A percentile compares a stretch with the other conserved stretches of the same genome.
These are phyloP conservation scores for Tetrao urogallus DNA, from an alignment of 2,113 vertebrate species.

Conservation along the genomic window DNA sequence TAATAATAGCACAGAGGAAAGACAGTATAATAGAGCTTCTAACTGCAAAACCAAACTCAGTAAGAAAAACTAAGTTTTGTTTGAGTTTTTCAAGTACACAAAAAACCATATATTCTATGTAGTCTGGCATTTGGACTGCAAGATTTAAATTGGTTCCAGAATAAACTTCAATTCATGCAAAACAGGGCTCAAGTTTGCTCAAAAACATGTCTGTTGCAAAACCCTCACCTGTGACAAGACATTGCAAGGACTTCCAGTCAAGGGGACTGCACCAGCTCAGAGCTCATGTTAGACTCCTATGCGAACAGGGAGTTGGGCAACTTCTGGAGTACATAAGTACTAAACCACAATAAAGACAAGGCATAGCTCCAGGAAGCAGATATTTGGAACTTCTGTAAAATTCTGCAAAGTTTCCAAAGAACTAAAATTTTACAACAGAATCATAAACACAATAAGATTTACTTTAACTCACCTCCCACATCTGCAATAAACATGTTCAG, in stretches of 20 bases:
- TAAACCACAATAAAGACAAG: not conserved
- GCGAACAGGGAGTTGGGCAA: fast-evolving
- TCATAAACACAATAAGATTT: not conserved
- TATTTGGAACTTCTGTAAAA: not conserved
- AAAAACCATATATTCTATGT: not conserved
- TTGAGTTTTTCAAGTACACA: not conserved
- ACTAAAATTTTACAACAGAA: not conserved
- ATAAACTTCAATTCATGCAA: not conserved
- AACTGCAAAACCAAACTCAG: not conserved
- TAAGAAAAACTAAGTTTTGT: not conserved
- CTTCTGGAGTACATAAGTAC: not conserved
- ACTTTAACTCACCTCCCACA: not conserved
- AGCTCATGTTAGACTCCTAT: fast-evolving
- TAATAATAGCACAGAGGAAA: not conserved
- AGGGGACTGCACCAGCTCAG: not conserved
- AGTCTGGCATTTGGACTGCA: not conserved
- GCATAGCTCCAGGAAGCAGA: not conserved
- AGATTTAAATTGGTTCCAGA: not conserved
- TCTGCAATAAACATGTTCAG: not conserved
- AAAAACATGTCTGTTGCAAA: not conserved
- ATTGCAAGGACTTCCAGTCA: not conserved
- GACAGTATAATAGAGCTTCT: not conserved
- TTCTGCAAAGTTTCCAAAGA: not conserved
- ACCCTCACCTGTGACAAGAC: fast-evolving
- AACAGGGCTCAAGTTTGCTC: not conserved